Base-by-base conservation (phyloP, 2,888 invertebrate genomes). In the Flabesymbios commensalis region DNA sequence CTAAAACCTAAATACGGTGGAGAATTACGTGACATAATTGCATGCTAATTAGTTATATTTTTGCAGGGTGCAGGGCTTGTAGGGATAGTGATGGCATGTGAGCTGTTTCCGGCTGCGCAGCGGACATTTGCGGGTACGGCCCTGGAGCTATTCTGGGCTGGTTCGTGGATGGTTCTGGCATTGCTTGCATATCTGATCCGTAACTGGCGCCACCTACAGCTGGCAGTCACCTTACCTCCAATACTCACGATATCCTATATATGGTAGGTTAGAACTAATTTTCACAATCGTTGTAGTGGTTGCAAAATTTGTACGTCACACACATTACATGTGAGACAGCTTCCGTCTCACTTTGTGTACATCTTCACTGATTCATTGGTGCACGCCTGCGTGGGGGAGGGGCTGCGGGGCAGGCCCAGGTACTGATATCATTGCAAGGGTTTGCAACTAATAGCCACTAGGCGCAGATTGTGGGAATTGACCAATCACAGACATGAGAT, bases 21-120 rank as follows among this genome's bases (percentile, higher is more conserved):
- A 48, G 1, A 48, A 3, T 5, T 3, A 2, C 7, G 19, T 26
- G 5, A 48, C 2, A 24, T 19, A 3, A 3, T n/a, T 24, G 1
- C 4, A 48, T 7, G 24, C 39, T 10, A 36, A 36, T 36, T 36
- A 14, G 10, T 45, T 45, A 17, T 45, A 2, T 43, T 42, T 33
- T 47, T 47, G 2, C 42, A 70, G 70, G 68, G 68, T 10, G 61
- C 60, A 7, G 58, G 68, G 3, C 33, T 70, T 61, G 58, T 60
- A 2, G 70, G 67, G 0, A 65, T 65, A 45, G 65, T 71, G 28
- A 57, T 69, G 59, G 61, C 64, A 19, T 68, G 64, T 39, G 71
- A 71, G 55, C 53, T 71, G 32, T 68, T 71, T 55, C 67, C 68
- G 17, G 60, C 67, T 1, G 45, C 41, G 2, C 57, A 69, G 39